Evolutionary conservation across 2,797 vertebrate genomes (phyloP), one percentile per base, ranked within the genome.

Genomic region (Rhinophrynus dorsalis): DNA sequence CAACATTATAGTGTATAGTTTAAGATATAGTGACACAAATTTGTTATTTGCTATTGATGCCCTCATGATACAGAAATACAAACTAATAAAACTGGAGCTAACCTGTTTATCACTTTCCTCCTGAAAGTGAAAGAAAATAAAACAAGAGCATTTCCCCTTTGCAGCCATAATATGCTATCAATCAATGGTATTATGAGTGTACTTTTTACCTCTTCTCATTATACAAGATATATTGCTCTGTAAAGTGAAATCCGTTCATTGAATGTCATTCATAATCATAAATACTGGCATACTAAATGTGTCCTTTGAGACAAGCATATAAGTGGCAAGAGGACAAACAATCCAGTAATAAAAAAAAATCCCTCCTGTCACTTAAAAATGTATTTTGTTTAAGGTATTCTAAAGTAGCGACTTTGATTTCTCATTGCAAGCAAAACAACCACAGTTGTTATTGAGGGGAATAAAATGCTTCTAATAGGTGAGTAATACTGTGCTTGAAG

Each of bases 171-270:
- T 21, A 52, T 35, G 58, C 40, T 33, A 64, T 71, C 59, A 71
- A 71, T 71, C 18, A 13, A 12, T n/a, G 33, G 10, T 29, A 38
- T 38, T 71, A 38, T 57, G 33, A 38, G 30, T 57, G 40, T 51
- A 54, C 59, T 71, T 37, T 64, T 71, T 55, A 48, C 40, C 17
- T 57, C 33, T 32, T 35, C 50, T 64, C 59, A 63, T 71, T 71
- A 71, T 63, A 11, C 30, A 40, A 48, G 68, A 71, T 64, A 56
- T 71, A 64, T 71, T 45, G 45, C 51, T 57, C 13, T 27, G 35
- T 44, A 63, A 71, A 71, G 21, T 30, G 9, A 47, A n/a, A 32
- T 44, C 9, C 23, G n/a, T 55, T 58, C n/a, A 61, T 26, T 61
- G 37, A 44, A 35, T 56, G 38, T 33, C 29, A 47, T 62, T 37